Evolutionary conservation across 2,797 vertebrate species (phyloP), one percentile per base, ranked within the genome.

Genomic region (Peromyscus melanophrys): DNA sequence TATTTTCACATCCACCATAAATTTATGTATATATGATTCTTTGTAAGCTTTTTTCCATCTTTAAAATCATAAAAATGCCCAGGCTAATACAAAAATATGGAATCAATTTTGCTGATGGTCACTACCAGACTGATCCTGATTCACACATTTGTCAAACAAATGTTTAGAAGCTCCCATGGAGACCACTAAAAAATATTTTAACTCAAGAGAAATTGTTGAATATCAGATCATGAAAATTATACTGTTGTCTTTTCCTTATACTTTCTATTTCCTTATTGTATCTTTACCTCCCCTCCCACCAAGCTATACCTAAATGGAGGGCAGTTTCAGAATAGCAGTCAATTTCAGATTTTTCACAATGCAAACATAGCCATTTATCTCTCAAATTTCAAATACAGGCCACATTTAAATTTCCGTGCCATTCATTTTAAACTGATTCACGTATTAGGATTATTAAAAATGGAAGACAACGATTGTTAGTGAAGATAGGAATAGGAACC

Each of bases 51-150:
- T 96, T 94, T 93, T 86, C 96, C 89, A 93, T 83, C 80, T 71
- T 93, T 95, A 27, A 93, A 96, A 92, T 95, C 63, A 88, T 93
- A 96, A 97, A 98, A 96, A 85, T 84, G 23, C 43, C 92, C 75
- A 80, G 84, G 63, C 73, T 95, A 97, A 97, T 92, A 29, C 59
- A 97, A 89, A 97, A 97, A 92, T 92, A 96, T 96, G 87, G 81
- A 93, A 87, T 46, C 84, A 91, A 52, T 96, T 96, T 97, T 90
- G 76, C n/a, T 86, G 59, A 46, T 59, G 19, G 94, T 91, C 67
- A 95, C 95, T 96, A 89, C 57, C 65, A 95, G 77, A 94, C 89
- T 83, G 31, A 43, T 69, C 80, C 73, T 77, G 6, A 40, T 92
- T 85, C 69, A 21, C 67, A 67, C 71, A 52, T 73, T 94, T 94